Conservation (phyloP, 2,888 invertebrate genomes). For the Disparrhopalites patrizii region DNA sequence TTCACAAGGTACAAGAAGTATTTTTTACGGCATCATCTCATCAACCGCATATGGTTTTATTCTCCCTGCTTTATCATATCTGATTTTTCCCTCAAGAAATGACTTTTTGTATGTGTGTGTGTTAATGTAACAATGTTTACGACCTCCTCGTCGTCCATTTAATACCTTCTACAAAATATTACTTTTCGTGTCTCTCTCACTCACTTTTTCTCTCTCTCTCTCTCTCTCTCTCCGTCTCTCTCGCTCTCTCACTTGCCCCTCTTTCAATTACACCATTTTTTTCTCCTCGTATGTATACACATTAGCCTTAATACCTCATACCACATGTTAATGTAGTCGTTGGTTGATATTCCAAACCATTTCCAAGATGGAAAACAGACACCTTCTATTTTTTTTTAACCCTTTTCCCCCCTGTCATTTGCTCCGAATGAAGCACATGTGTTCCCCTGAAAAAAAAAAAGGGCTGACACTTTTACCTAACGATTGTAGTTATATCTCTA, state of each 20-base stretch:
- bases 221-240: no score
- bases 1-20: not conserved
- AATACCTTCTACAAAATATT: slow-evolving; percentile 14
- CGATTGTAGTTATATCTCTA: no score
- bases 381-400: slow-evolving; percentile 25
- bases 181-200: no score
- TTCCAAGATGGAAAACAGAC: slow-evolving; percentile 39
- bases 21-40: not conserved
- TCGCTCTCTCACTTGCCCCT: no score
- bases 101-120: no score
- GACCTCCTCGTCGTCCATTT: slow-evolving; percentile 14
- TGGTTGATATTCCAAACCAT: slow-evolving; percentile 31
- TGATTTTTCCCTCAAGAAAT: not conserved
- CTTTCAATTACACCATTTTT: no score
- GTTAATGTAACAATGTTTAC: slow-evolving; percentile 28
- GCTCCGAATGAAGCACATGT: no score
- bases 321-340: slow-evolving; percentile 4
- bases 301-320: no score
- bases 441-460: no score
- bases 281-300: no score
- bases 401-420: not conserved
- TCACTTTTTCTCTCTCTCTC: no score
- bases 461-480: no score
- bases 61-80: not conserved
- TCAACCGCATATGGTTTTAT: slow-evolving; percentile 14